Conservation (phyloP, 2,113 vertebrate genomes). For the Tetrao urogallus region DNA sequence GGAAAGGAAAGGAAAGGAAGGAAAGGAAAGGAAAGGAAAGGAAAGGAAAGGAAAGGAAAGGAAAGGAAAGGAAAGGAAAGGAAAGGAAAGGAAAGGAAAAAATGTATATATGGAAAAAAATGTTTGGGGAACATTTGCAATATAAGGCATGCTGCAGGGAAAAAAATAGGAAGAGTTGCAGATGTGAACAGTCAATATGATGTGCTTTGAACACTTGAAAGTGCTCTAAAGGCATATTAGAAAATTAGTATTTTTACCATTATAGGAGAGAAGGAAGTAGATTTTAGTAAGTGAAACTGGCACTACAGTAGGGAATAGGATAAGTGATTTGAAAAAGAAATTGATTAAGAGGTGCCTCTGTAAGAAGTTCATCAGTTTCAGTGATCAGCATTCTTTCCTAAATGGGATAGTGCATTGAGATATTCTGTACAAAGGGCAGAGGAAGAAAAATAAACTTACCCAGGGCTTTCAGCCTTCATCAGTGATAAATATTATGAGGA, state of each 20-base stretch:
- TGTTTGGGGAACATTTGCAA: conserved; percentile 8
- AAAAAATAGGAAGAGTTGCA: conserved; percentile 9
- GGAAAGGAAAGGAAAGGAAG: too few species aligned
- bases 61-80: too few species aligned
- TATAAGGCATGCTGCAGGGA: neutral
- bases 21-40: too few species aligned
- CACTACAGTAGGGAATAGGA: neutral
- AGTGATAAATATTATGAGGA: neutral
- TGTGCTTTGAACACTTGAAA: neutral
- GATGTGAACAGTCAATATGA: neutral
- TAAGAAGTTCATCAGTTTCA: neutral
- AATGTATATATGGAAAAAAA: conserved; percentile 24
- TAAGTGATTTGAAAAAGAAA: neutral
- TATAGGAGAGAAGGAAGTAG: neutral
- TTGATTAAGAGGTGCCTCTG: neutral
- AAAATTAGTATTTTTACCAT: conserved; percentile 7
- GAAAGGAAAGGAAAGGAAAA: neutral
- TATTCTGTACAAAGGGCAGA: neutral
- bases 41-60: too few species aligned
- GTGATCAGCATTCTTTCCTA: neutral
- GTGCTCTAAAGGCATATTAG: conserved; percentile 12
- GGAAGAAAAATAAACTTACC: neutral
- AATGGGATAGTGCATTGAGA: neutral
- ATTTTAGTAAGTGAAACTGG: neutral
- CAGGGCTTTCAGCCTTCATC: neutral